Evolutionary conservation across 30 jellyfish, hydroid and myxozoan species (phyloP), one percentile per base, ranked within the genome.

Genomic region (Chrysaora quinquecirrha): DNA sequence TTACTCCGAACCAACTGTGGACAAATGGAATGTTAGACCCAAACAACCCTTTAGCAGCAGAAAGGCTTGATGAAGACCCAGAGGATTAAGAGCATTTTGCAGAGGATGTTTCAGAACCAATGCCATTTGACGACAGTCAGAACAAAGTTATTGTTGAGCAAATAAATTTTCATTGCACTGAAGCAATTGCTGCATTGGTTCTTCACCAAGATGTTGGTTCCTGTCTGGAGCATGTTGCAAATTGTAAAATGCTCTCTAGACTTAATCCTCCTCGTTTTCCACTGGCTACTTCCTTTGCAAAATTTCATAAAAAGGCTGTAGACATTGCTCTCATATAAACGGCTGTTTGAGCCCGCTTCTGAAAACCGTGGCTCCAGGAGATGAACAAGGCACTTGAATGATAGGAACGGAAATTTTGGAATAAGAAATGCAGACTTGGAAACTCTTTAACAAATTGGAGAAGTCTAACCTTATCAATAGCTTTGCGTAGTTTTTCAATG

Each of bases 351-450:
- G 58, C 58, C 58, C 58, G 9, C 58, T 43, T 43, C 58, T 6
- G 58, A 58, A 58, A 58, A 25, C 23, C 10, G 10, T 60, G 73
- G 73, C 73, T 60, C 73, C 0, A 60, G 73, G 2, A 60, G 73
- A 60, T n/a, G 23, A 60, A 31, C 30, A 60, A 60, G 73, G 73
- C 73, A 31, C 73, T 60, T 60, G 32, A 60, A 60, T 60, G 73
- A 60, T 0, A 60, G 73, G 23, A 60, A 31, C 23, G 73, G 34
- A 60, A 0, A 60, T 29, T 60, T 60, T 24, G 73, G 73, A 60
- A n/a, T n/a, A n/a, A n/a, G n/a, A n/a, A n/a, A n/a, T n/a, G n/a
- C n/a, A n/a, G n/a, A n/a, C n/a, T n/a, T n/a, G n/a, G n/a, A n/a
- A n/a, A 60, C 33, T 60, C 73, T 31, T 60, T 60, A 9, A 60